These are phyloP conservation scores for Mizuhopecten yessoensis DNA, from an alignment of 1,140 invertebrate genomes.

Conservation along the genomic window DNA sequence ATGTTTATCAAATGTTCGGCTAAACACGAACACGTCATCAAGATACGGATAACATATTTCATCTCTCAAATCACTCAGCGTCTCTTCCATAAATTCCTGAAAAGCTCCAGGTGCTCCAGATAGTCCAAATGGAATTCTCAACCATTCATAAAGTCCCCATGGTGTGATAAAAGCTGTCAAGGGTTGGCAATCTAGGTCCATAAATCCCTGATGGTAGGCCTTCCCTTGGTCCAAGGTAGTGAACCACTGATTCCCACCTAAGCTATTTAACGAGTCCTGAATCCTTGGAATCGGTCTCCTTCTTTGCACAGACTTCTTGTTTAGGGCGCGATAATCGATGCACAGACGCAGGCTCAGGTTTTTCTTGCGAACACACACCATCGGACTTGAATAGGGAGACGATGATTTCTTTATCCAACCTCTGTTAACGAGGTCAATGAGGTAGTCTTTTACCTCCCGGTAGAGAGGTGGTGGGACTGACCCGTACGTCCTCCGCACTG, in stretches of 20 bases:
- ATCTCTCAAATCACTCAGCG: conserved; percentile 48
- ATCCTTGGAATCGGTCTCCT: conserved; percentile 48
- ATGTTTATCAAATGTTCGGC: conserved; percentile 57
- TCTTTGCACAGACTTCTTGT: no score
- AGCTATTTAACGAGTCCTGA: conserved; percentile 45
- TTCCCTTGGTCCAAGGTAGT: conserved; percentile 52
- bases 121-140: conserved; percentile 64
- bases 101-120: conserved; percentile 64
- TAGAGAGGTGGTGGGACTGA: no score
- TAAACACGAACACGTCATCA: conserved; percentile 61
- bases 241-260: conserved; percentile 53
- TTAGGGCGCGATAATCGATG: no score
- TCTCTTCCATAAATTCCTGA: conserved; percentile 63
- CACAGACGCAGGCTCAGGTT: no score
- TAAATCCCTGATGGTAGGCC: conserved; percentile 54
- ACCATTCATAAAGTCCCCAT: conserved; percentile 63
- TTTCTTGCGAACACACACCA: no score
- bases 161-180: conserved; percentile 65
- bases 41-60: no score
- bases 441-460: no score
- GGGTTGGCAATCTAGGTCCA: conserved; percentile 46
- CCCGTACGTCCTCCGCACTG: no score
- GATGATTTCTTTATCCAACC: no score
- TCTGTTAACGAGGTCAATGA: no score
- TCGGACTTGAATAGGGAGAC: no score